phyloP scores from a whole-genome alignment of 2,113 vertebrate species.

The Phaethon lepturus region DNA sequence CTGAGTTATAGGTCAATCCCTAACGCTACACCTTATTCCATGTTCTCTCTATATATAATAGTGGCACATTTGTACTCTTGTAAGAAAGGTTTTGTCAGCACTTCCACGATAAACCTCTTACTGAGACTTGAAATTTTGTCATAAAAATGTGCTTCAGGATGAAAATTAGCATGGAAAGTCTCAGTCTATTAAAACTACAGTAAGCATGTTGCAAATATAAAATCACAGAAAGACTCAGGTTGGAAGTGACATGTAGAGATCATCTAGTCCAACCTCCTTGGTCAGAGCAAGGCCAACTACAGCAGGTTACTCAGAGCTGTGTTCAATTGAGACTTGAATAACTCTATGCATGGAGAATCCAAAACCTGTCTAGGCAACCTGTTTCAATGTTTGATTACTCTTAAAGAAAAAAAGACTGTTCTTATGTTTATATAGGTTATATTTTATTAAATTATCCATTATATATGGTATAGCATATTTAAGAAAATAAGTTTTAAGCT shows the following conservation, averaged over 20 bases:
- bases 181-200: background rate
- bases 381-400: background rate
- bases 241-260: background rate
- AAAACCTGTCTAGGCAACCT: background rate
- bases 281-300: background rate
- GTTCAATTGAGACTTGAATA: background rate
- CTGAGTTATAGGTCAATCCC: slow-evolving; percentile 10
- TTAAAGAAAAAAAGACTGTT: background rate
- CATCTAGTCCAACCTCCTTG: background rate
- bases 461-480: background rate
- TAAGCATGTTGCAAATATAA: background rate
- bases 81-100: background rate
- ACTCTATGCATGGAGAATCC: background rate
- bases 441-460: background rate
- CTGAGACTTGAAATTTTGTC: background rate
- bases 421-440: background rate
- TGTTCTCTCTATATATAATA: background rate
- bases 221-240: background rate
- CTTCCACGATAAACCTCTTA: background rate
- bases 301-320: background rate
- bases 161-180: background rate
- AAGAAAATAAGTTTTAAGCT: background rate
- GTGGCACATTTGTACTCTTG: background rate
- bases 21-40: background rate
- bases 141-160: background rate